Evolutionary conservation across 2,113 vertebrate genomes (phyloP).

Genomic region (Eulemur rufifrons): DNA sequence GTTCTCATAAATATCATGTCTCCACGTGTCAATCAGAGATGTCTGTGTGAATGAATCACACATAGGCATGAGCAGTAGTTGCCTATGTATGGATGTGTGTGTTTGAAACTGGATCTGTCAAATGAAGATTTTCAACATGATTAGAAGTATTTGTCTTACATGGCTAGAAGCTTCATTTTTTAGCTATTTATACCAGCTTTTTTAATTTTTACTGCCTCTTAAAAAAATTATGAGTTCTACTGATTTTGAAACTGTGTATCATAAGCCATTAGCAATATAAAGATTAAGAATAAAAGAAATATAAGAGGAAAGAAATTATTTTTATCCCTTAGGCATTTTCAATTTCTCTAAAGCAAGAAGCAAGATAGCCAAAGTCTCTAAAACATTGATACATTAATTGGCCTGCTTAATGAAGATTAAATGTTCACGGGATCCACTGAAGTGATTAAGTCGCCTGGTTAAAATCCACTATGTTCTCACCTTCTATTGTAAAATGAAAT

Average conservation of each 20-base stretch:
- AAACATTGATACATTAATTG: neutral
- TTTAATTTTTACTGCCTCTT: neutral
- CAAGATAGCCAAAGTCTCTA: constrained; percentile 3
- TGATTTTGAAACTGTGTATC: neutral
- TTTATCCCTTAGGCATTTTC: neutral
- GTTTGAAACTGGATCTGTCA: neutral
- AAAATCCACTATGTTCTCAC: neutral
- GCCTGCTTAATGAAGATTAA: constrained; percentile 13
- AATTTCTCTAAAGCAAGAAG: constrained; percentile 24
- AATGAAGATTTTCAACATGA: neutral
- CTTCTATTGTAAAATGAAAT: neutral
- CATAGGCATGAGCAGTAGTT: neutral
- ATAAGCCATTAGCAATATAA: constrained; percentile 28
- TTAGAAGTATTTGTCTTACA: neutral
- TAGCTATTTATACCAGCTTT: neutral
- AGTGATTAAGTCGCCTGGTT: neutral
- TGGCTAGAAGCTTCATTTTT: neutral
- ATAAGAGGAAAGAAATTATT: constrained; percentile 31
- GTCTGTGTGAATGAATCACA: neutral
- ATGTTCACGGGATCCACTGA: neutral
- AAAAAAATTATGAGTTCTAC: neutral
- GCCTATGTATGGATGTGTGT: neutral
- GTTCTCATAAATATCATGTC: constrained; percentile 21
- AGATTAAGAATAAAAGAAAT: constrained; percentile 45
- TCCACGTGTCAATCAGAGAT: constrained; percentile 18